phyloP scores from a whole-genome alignment of 2,113 vertebrate species.

The human (Homo sapiens) region GRCh38 chr9:89694501-89695000 shows the following conservation, averaged over 20 bases:
- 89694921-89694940: too few species aligned
- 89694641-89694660: neutral
- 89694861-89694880: too few species aligned
- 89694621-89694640: too few species aligned
- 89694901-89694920: neutral
- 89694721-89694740: neutral
- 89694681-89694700: neutral
- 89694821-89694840: neutral
- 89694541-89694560: neutral
- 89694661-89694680: neutral
- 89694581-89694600: neutral
- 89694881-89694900: neutral
- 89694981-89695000: neutral
- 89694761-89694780: neutral
- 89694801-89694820: neutral
- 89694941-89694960: neutral
- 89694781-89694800: neutral
- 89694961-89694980: neutral
- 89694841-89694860: neutral
- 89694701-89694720: neutral
- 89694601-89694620: neutral
- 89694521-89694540: neutral
- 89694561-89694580: neutral
- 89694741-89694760: neutral
- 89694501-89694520: neutral